Evolutionary conservation across 2,113 vertebrate genomes (phyloP).

Genomic region (Hippocampus mohnikei): DNA sequence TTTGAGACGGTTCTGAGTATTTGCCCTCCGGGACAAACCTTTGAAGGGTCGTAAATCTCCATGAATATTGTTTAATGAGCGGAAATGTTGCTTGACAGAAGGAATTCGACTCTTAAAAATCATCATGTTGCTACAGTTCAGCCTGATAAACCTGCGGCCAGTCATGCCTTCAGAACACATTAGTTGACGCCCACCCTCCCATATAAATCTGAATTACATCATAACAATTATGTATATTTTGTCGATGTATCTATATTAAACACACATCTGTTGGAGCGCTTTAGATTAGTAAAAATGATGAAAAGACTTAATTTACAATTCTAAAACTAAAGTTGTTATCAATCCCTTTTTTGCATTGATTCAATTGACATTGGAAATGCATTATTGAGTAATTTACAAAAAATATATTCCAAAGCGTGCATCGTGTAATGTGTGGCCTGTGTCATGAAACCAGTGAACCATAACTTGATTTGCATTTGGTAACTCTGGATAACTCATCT

Average conservation of each 20-base stretch:
- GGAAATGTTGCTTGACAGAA: background rate
- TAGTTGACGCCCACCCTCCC: background rate
- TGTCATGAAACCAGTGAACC: conserved; percentile 39
- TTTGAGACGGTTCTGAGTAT: background rate
- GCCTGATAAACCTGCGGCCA: background rate
- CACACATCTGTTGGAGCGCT: background rate
- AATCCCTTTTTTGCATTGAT: background rate
- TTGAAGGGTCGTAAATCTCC: conserved; percentile 3
- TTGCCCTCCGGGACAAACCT: background rate
- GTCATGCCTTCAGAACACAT: conserved; percentile 20
- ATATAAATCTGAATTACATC: background rate
- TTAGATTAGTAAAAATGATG: background rate
- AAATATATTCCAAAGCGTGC: background rate
- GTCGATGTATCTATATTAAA: background rate
- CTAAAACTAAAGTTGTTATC: background rate
- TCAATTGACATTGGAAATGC: conserved; percentile 5
- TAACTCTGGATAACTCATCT: background rate
- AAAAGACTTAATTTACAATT: background rate
- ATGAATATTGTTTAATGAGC: background rate
- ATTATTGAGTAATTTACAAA: background rate
- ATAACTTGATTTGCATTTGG: background rate
- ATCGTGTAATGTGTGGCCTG: conserved; percentile 17
- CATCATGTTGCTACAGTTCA: background rate
- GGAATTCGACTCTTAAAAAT: conserved; percentile 4
- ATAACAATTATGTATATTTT: no score